Conservation (phyloP, 2,113 vertebrate genomes). For the Sclerurus mexicanus region DNA sequence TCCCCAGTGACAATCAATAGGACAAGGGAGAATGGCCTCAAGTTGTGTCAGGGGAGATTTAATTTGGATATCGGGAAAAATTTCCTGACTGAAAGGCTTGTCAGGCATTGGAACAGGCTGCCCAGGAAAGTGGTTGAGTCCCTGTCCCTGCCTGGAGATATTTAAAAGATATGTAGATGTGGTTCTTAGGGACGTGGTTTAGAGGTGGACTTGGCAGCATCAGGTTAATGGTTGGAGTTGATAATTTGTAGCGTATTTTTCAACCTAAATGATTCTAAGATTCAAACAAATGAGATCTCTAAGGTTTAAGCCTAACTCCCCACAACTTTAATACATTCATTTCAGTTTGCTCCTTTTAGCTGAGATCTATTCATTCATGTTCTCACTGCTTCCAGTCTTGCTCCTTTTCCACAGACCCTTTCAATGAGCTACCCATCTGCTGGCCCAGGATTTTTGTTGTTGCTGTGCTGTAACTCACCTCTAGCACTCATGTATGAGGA, state of each 20-base stretch:
- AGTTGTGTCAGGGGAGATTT: background rate
- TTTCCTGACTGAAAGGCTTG: background rate
- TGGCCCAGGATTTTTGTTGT: background rate
- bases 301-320: background rate
- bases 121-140: background rate
- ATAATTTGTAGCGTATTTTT: background rate
- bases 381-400: background rate
- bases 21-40: background rate
- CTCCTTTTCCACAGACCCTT: background rate
- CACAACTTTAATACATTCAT: background rate
- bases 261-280: background rate
- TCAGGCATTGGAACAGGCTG: background rate
- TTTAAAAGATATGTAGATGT: background rate
- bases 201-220: background rate
- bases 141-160: background rate
- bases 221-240: background rate
- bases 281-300: background rate
- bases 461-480: background rate
- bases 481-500: background rate
- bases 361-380: background rate
- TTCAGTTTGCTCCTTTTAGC: background rate
- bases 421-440: background rate
- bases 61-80: background rate
- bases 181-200: background rate
- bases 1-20: background rate